Base-by-base conservation (phyloP, 2,888 invertebrate genomes). In the Eledone cirrhosa region DNA sequence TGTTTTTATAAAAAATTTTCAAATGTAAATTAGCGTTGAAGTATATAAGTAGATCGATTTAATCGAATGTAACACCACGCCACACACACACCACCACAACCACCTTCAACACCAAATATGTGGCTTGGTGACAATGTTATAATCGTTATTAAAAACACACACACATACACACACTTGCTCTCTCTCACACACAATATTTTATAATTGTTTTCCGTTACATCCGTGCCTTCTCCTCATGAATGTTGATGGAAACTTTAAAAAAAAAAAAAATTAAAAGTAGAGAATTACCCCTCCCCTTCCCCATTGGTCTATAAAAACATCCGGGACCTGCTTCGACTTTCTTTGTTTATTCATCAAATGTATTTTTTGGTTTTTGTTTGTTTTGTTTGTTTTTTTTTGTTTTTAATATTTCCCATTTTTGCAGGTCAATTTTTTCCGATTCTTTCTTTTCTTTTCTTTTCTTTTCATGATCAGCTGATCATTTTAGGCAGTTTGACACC, bases 401-500 rank as follows among this genome's bases (percentile, higher is more conserved):
- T 31, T 31, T 31, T 16, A 67, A 67, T 24, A 27, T 27, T 29
- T 11, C 22, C 67, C 29, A 29, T 31, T 67, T 7, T 67, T 24
- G 22, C 16, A 67, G 22, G 11, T 3, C 22, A 0, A 31, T 31
- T 29, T 67, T 31, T 67, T 29, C 33, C 16, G 29, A 31, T 22
- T 29, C 22, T 67, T 67, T 67, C 29, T 63, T 27, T n/a, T 63
- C 14, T 63, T n/a, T 63, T 14, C 16, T 29, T 13, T 29, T 67
- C 33, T 29, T 29, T 31, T 11, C 22, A 4, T 8, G 14, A 8
- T n/a, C n/a, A n/a, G n/a, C n/a, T n/a, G n/a, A 74, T 63, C 48
- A 65, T 67, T 47, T 48, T 41, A 72, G 59, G n/a, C 69, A 47
- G 31, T 33, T 69, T 65, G 72, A n/a, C 77, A 72, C 31, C 48